These are phyloP conservation scores for Notodonta ziczac DNA, from an alignment of 2,888 invertebrate species.

Conservation along the genomic window DNA sequence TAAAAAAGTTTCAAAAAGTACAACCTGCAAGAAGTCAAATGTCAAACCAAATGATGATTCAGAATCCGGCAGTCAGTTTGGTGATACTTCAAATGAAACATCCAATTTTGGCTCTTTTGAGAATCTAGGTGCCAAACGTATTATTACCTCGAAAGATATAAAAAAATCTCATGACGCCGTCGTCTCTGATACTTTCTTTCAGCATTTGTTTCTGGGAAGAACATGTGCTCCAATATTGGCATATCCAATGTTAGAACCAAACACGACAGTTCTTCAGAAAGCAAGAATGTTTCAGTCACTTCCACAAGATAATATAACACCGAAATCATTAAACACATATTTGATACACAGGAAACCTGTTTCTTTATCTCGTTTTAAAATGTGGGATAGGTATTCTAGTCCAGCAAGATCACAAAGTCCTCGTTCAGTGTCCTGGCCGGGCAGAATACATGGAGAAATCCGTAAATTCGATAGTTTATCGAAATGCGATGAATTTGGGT, in stretches of 20 bases:
- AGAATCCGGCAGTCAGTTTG: slow-evolving; percentile 66
- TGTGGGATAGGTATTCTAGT: slow-evolving; percentile 85
- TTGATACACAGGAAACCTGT: slow-evolving; percentile 88
- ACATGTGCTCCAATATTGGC: slow-evolving; percentile 45
- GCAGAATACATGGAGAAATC: slow-evolving; percentile 81
- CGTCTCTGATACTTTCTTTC: slow-evolving; percentile 88
- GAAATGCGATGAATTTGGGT: slow-evolving; percentile 72
- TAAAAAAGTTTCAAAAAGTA: slow-evolving; percentile 55
- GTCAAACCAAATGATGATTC: slow-evolving; percentile 50
- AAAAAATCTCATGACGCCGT: slow-evolving; percentile 84
- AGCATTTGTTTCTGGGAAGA: slow-evolving; percentile 87
- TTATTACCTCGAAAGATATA: slow-evolving; percentile 74
- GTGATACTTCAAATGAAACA: slow-evolving; percentile 70
- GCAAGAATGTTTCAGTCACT: slow-evolving; percentile 88
- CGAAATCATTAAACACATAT: slow-evolving; percentile 87
- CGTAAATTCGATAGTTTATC: slow-evolving; percentile 78
- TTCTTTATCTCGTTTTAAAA: slow-evolving; percentile 88
- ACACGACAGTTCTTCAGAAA: slow-evolving; percentile 87
- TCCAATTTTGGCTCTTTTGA: slow-evolving; percentile 61
- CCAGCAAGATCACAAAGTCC: slow-evolving; percentile 83
- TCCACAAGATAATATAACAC: slow-evolving; percentile 72
- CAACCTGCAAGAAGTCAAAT: slow-evolving; percentile 45
- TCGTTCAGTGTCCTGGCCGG: slow-evolving; percentile 85
- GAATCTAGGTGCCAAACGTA: slow-evolving; percentile 47
- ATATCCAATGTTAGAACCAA: slow-evolving; percentile 64